These are phyloP conservation scores for Valencia hispanica DNA, from an alignment of 2,797 vertebrate genomes.

Conservation along the genomic window DNA sequence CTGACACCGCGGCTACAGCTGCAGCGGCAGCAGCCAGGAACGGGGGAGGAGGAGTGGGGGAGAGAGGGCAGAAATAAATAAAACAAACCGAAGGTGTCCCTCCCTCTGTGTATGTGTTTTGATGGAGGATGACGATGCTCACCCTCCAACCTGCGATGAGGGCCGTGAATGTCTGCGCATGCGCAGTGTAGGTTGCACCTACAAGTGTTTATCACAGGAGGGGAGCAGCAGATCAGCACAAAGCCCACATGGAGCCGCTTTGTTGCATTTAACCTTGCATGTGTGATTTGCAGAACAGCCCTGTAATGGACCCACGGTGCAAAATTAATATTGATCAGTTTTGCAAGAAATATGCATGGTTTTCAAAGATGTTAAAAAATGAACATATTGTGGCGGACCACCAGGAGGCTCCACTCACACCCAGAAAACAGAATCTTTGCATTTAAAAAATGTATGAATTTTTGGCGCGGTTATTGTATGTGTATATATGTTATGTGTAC, in stretches of 20 bases:
- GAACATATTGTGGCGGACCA: no score
- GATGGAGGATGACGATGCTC: conserved; percentile 45
- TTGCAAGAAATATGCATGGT: no score
- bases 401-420: no score
- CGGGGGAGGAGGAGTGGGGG: no score
- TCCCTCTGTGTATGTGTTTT: conserved; percentile 11
- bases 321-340: neutral
- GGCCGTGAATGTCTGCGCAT: conserved; percentile 62
- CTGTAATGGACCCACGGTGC: neutral
- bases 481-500: no score
- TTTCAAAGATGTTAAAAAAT: no score
- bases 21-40: neutral
- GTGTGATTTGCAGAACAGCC: neutral
- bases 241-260: neutral
- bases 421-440: no score
- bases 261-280: neutral
- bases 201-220: conserved; percentile 57
- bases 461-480: no score
- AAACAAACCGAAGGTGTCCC: conserved; percentile 16
- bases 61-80: conserved; percentile 12
- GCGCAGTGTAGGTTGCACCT: conserved; percentile 54
- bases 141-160: conserved; percentile 53
- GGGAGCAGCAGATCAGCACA: conserved; percentile 55
- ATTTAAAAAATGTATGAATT: no score
- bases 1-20: conserved; percentile 42